Base-by-base conservation (phyloP, 2,797 vertebrate genomes). In the Tinamus major region DNA sequence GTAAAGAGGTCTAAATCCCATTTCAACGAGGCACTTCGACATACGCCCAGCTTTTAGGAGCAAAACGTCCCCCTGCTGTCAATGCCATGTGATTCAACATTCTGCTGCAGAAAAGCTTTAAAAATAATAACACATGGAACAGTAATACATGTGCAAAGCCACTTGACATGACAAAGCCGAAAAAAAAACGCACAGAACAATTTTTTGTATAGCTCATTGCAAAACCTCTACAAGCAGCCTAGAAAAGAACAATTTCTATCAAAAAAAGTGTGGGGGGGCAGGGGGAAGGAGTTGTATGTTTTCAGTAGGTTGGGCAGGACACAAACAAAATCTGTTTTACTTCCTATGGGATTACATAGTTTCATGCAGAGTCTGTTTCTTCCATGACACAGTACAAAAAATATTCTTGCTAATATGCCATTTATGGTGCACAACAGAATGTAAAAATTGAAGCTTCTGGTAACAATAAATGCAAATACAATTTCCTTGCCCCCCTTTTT, bases 61-160 rank as follows among this genome's bases (percentile, higher is more conserved):
- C 0, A 0, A 13, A 84, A 26, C 0, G 1, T 55, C 67, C 78
- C 23, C 2, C 53, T 33, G 71, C 75, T 72, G 56, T 39, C 18
- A 21, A 79, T 49, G 49, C 70, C 49, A 29, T 35, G 58, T 71
- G 55, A 64, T 42, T 81, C 33, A 10, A 44, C 24, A 65, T 59
- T 3, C 27, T 4, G 8, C 84, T 84, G 64, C 78, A 76, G 89
- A 56, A 69, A 53, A 77, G 56, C 53, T 64, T 87, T 75, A 82
- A 89, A 86, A 93, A 88, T 82, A 92, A 92, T 87, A 41, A 41
- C 89, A 78, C 90, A 80, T 77, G 83, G 85, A 95, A 44, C 80
- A 46, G 75, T n/a, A 42, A 49, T 64, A 87, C 68, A 85, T 0
- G 1, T 19, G 42, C 81, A 77, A 71, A 67, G 69, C 81, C 41